These are phyloP conservation scores for Brachionus rotundiformis DNA, from an alignment of 1,140 invertebrate species.

Conservation along the genomic window DNA sequence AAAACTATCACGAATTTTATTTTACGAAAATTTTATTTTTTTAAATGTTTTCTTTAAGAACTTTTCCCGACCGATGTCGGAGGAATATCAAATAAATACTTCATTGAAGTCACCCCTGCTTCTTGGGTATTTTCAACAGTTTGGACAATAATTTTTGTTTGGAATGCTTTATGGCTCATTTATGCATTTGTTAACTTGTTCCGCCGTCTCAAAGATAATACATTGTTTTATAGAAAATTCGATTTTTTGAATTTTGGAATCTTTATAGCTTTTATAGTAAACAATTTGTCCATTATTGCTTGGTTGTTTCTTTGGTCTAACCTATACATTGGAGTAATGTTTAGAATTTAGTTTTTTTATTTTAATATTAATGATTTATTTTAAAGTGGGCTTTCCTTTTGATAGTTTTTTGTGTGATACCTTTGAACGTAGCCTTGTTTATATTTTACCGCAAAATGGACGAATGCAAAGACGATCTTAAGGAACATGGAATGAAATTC, in stretches of 20 bases:
- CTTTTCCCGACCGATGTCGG: constrained; percentile 56
- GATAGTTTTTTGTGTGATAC: constrained; percentile 41
- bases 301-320: constrained; percentile 60
- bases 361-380: background rate
- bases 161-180: constrained; percentile 57
- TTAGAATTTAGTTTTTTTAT: constrained; percentile 15
- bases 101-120: constrained; percentile 58
- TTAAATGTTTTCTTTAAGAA: constrained; percentile 52
- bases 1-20: background rate
- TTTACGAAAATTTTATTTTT: background rate
- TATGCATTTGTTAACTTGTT: constrained; percentile 57
- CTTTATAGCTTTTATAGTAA: constrained; percentile 55
- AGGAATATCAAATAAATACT: constrained; percentile 56
- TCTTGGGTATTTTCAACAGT: constrained; percentile 58
- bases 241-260: constrained; percentile 54
- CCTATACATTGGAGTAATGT: constrained; percentile 55
- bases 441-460: constrained; percentile 14
- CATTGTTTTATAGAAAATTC: constrained; percentile 54
- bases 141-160: constrained; percentile 59
- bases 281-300: constrained; percentile 55
- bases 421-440: constrained; percentile 8
- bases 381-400: constrained; percentile 50
- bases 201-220: constrained; percentile 53
- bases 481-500: background rate
- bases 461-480: constrained; percentile 20